Evolutionary conservation across 2,797 vertebrate genomes (phyloP).

Genomic region (Alfaro cultratus): DNA sequence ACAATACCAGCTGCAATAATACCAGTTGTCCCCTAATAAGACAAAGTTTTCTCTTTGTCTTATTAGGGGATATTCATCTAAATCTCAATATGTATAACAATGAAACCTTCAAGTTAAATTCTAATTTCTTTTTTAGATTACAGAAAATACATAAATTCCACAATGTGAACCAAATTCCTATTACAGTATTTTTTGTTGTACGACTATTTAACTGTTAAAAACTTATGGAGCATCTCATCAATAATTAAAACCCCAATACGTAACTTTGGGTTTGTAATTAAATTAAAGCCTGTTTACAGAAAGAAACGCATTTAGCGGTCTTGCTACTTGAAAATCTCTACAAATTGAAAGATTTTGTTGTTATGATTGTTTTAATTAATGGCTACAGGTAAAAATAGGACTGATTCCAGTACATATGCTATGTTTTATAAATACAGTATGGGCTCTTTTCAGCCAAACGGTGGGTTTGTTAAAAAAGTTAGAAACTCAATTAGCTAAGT

Average conservation of each 20-base stretch:
- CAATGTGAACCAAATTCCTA: neutral
- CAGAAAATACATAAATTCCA: neutral
- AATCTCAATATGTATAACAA: neutral
- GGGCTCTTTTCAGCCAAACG: neutral
- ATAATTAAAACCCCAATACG: neutral
- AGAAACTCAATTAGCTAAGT: no score
- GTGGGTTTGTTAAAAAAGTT: no score
- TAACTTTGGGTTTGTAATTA: neutral
- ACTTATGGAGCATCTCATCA: neutral
- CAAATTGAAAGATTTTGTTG: neutral
- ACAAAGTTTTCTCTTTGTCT: neutral
- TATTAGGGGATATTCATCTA: neutral
- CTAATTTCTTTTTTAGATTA: neutral
- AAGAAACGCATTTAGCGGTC: neutral
- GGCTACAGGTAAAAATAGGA: neutral
- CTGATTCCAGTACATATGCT: neutral
- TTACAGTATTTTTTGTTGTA: neutral
- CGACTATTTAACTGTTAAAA: neutral
- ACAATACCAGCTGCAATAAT: neutral
- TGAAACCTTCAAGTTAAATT: neutral
- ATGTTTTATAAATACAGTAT: neutral
- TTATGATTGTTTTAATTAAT: neutral
- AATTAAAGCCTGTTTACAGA: neutral
- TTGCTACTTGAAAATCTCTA: neutral
- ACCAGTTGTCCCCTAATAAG: no score